phyloP scores from a whole-genome alignment of 2,113 vertebrate species.

The Pomatostomus ruficeps region DNA sequence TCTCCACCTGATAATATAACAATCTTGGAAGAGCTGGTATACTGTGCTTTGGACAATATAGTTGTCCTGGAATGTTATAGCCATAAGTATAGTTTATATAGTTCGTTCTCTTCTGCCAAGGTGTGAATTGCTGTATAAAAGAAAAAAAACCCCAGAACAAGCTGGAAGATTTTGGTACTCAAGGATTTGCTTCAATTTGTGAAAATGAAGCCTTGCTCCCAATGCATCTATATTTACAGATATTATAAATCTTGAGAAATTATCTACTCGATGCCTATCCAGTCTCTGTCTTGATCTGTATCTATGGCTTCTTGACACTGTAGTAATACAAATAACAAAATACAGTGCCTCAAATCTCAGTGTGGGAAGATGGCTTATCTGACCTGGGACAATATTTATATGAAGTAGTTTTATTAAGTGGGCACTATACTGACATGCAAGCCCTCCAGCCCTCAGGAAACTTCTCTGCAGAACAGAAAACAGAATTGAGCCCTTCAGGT shows the following conservation, averaged over 20 bases:
- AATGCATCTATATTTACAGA: neutral
- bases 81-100: neutral
- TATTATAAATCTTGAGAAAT: neutral
- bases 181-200: neutral
- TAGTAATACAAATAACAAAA: neutral
- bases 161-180: neutral
- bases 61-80: neutral
- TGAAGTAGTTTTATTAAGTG: neutral
- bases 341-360: neutral
- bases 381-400: neutral
- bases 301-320: neutral
- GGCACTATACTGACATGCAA: neutral
- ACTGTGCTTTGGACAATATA: neutral
- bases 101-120: neutral
- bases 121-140: neutral
- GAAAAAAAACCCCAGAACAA: neutral
- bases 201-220: neutral
- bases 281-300: neutral
- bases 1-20: neutral
- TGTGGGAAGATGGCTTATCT: neutral
- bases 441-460: neutral
- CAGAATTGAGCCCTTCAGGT: neutral
- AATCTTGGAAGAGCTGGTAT: neutral
- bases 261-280: neutral
- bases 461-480: neutral